phyloP scores from a whole-genome alignment of 2,113 vertebrate genomes.

The Chaetorhynchus papuensis region DNA sequence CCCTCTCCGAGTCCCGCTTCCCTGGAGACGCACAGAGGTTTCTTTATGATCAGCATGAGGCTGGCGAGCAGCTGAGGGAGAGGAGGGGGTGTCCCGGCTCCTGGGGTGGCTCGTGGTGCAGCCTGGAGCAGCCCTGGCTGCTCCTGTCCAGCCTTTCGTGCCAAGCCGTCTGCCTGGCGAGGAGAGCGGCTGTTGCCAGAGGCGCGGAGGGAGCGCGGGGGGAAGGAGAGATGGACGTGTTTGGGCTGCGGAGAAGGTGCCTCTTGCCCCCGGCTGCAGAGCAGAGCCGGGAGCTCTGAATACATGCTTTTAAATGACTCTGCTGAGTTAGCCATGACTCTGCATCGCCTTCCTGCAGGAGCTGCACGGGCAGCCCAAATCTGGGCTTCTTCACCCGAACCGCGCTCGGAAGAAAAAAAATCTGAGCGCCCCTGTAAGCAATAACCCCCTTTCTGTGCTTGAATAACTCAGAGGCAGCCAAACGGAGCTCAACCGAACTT shows the following conservation, averaged over 20 bases:
- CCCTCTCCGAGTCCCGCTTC: constrained; percentile 54
- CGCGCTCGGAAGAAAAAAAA: fast-evolving
- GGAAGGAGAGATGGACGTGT: fast-evolving
- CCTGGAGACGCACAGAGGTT: constrained; percentile 73
- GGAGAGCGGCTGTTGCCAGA: fast-evolving
- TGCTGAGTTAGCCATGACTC: not conserved
- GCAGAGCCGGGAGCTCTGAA: not conserved
- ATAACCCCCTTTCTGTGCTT: not conserved
- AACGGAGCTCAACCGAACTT: constrained; percentile 19
- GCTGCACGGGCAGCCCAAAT: not conserved
- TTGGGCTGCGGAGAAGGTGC: not conserved
- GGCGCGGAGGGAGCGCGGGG: fast-evolving
- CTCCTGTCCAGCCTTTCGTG: not conserved
- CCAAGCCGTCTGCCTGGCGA: fast-evolving
- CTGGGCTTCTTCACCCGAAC: not conserved
- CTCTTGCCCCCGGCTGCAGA: not conserved
- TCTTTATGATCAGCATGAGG: constrained; percentile 39
- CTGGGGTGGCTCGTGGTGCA: not conserved
- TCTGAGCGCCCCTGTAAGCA: not conserved
- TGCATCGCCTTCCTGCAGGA: not conserved
- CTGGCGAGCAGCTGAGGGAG: not conserved
- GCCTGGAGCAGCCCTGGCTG: not conserved
- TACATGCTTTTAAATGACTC: fast-evolving
- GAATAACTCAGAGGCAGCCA: not conserved
- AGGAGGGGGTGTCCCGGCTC: not conserved